A percentile compares a stretch with the other conserved stretches of the same genome.
phyloP scores from a whole-genome alignment of 1,140 invertebrate species.

The Cyrtorhinus lividipennis region DNA sequence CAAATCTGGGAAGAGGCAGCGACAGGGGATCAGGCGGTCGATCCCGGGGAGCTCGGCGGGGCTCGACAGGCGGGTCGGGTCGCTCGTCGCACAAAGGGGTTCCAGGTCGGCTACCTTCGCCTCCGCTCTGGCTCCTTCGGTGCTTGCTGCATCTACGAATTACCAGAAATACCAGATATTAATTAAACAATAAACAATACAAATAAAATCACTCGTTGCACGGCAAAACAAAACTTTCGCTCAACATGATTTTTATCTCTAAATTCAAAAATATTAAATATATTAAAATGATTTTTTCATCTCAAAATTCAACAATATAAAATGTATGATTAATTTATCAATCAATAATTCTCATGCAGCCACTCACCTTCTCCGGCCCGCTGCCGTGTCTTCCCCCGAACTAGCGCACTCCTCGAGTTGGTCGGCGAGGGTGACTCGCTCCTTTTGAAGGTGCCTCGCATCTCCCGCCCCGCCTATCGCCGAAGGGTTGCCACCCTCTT shows the following conservation, averaged over 20 bases:
- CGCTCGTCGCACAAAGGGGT: conserved; percentile 71
- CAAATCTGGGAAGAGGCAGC: conserved; percentile 70
- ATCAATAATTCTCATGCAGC: no score
- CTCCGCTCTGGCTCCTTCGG: conserved; percentile 29
- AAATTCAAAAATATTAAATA: no score
- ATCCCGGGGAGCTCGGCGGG: conserved; percentile 43
- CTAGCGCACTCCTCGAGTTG: conserved; percentile 56
- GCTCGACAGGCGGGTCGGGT: conserved; percentile 57
- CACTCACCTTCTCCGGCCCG: conserved; percentile 28
- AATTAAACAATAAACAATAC: no score
- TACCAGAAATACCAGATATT: no score
- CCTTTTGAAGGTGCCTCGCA: conserved; percentile 52
- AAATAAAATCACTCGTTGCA: no score
- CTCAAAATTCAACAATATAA: no score
- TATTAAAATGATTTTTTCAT: no score
- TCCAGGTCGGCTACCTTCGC: conserved; percentile 53
- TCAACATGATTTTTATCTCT: no score
- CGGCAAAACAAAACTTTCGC: no score
- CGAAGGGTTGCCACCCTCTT: conserved; percentile 16
- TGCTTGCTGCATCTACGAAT: conserved; percentile 29
- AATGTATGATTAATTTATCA: no score
- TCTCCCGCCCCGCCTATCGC: conserved; percentile 33
- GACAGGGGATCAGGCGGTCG: conserved; percentile 50
- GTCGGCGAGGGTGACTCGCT: conserved; percentile 49
- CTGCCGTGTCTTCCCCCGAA: conserved; percentile 36